Percentiles rank a stretch among this genome's conserved stretches.
Conservation (phyloP, 2,888 invertebrate genomes). For the Patella caerulea region DNA sequence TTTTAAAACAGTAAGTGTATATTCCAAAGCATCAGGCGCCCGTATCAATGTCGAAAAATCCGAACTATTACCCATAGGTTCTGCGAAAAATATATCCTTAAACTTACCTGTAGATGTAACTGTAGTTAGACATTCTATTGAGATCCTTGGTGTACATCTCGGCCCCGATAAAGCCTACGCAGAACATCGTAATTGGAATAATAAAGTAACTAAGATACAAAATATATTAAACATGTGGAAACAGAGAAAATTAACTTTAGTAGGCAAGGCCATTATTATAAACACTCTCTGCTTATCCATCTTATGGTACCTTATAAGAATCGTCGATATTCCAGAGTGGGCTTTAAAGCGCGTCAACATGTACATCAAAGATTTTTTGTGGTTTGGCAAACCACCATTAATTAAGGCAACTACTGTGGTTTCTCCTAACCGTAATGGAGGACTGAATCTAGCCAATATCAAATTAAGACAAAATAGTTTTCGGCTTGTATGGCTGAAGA, state of each 20-base stretch:
- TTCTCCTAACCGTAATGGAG: neutral
- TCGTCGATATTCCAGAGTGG: neutral
- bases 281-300: neutral
- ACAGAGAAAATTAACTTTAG: neutral
- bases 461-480: neutral
- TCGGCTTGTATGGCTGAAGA: neutral
- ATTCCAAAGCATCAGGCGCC: neutral
- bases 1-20: neutral
- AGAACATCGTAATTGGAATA: neutral
- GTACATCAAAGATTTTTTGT: neutral
- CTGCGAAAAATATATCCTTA: neutral
- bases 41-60: neutral
- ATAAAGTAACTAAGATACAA: neutral
- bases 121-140: neutral
- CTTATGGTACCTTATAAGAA: neutral
- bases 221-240: neutral
- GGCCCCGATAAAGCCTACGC: neutral
- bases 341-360: neutral
- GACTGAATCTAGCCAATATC: neutral
- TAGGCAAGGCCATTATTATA: neutral
- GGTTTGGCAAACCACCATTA: neutral
- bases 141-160: neutral
- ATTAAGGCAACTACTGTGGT: neutral
- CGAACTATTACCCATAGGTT: neutral
- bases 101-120: neutral